Percentiles rank a stretch among this genome's conserved stretches.
Evolutionary conservation across 2,888 invertebrate species (phyloP).

Genomic region (Hydrotaea diabolus): DNA sequence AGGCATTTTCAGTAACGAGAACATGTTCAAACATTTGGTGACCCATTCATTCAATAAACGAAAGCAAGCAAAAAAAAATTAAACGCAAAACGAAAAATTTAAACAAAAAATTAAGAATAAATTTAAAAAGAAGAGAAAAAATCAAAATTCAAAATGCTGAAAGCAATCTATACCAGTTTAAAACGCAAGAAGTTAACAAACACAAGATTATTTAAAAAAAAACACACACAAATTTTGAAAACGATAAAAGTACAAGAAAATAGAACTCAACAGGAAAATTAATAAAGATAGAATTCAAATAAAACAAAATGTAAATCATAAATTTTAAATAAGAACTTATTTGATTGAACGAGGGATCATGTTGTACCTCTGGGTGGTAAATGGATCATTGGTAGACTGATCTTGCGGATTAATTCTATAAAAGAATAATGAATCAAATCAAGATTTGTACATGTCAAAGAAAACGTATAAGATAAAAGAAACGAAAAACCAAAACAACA

Average conservation of each 20-base stretch:
- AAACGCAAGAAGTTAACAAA: constrained; percentile 25
- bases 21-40: constrained; percentile 12
- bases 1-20: neutral
- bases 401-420: constrained; percentile 81
- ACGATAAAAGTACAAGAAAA: constrained; percentile 44
- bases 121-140: constrained; percentile 10
- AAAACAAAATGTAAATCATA: constrained; percentile 52
- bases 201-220: neutral
- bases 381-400: constrained; percentile 77
- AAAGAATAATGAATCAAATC: constrained; percentile 73
- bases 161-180: constrained; percentile 21
- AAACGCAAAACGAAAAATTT: too few species aligned
- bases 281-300: constrained; percentile 32
- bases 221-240: constrained; percentile 54
- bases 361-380: constrained; percentile 64
- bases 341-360: constrained; percentile 57
- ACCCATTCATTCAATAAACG: constrained; percentile 44
- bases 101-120: constrained; percentile 27
- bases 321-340: constrained; percentile 50
- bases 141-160: neutral
- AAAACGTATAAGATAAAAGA: constrained; percentile 51
- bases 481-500: constrained; percentile 53
- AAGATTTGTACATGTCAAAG: constrained; percentile 71
- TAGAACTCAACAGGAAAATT: constrained; percentile 45
- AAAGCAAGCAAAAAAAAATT: constrained; percentile 55